Conservation (phyloP, 1,140 invertebrate genomes). For the Drosophila elegans region DNA sequence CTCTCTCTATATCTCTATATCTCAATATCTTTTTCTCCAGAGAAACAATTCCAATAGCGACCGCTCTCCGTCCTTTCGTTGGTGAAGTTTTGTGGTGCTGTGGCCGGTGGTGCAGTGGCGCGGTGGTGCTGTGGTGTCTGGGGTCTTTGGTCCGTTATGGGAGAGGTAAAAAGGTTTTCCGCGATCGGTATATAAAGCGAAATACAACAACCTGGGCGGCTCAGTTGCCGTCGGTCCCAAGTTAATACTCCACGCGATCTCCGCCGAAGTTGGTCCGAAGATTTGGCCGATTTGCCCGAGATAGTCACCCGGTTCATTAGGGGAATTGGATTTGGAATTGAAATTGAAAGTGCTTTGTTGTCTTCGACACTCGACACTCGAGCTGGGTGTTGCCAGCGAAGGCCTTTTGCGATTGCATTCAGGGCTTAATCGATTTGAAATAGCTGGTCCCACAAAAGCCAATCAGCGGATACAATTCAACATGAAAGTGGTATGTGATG, state of each 20-base stretch:
- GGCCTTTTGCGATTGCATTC: slow-evolving; percentile 71
- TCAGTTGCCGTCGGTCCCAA: slow-evolving; percentile 76
- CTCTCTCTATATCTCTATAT: slow-evolving; percentile 14
- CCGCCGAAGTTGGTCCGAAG: slow-evolving; percentile 27
- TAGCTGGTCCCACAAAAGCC: slow-evolving; percentile 45
- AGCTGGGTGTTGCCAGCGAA: slow-evolving; percentile 77
- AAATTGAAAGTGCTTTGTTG: slow-evolving; percentile 75
- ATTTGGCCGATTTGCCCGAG: slow-evolving; percentile 22
- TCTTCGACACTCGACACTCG: slow-evolving; percentile 47
- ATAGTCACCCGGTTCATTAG: slow-evolving; percentile 64
- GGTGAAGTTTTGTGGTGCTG: slow-evolving; percentile 63
- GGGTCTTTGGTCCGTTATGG: slow-evolving; percentile 52
- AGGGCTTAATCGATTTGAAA: slow-evolving; percentile 74
- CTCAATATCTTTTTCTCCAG: slow-evolving; percentile 25
- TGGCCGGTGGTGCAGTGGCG: slow-evolving; percentile 16
- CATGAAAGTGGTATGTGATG: slow-evolving; percentile 79
- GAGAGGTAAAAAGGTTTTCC: slow-evolving; percentile 70
- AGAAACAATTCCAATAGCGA: neutral
- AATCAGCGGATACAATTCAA: slow-evolving; percentile 40
- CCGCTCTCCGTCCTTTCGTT: slow-evolving; percentile 71
- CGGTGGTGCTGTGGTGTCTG: neutral
- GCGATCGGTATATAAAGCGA: slow-evolving; percentile 77
- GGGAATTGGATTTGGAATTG: slow-evolving; percentile 49
- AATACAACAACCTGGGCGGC: slow-evolving; percentile 79
- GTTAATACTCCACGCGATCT: slow-evolving; percentile 64